Base-by-base conservation (phyloP, 2,888 invertebrate species). In the Neoaliturus tenellus region DNA sequence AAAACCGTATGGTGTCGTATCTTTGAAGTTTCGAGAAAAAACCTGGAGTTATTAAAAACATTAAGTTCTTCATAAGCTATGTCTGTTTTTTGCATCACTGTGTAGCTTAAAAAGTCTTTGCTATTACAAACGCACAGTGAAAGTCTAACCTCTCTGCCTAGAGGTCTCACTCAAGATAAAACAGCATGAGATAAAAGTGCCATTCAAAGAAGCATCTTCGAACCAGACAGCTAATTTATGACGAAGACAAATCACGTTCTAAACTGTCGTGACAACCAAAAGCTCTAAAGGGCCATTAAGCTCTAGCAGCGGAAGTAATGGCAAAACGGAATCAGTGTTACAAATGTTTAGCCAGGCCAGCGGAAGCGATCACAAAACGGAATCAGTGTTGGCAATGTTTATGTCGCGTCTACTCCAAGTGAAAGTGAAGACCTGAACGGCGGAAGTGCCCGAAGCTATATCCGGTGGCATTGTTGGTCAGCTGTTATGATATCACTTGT, bases 401-500 rank as follows among this genome's bases (percentile, higher is more conserved):
- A n/a, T 62, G 51, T 17, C 12, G 31, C 28, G 31, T 8, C 35
- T 67, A 20, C 10, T 12, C 39, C 10, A 3, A 41, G 71, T 35
- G 71, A 71, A 71, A 71, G 71, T 71, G 71, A 39, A 39, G 71
- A 71, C 3, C 10, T 28, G 35, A 10, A 44, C 17, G 25, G 48
- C 48, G 48, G 75, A 48, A 75, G 48, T 44, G 25, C 20, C 48
- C 17, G 6, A 0, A 31, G 75, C 75, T 28, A 75, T 75, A 48
- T 75, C 75, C 75, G 75, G 75, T 14, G 28, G 1, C 39, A 75
- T 69, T 69, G 69, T 69, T 69, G 75, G 48, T 44, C 75, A 75
- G 75, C 75, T 75, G 75, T 75, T 75, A 75, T 48, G 75, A 48
- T 75, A 75, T 48, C 20, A 44, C 75, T 35, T 69, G 69, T 69